Evolutionary conservation across 2,113 vertebrate genomes (phyloP).

Genomic region (Donacobius atricapilla): DNA sequence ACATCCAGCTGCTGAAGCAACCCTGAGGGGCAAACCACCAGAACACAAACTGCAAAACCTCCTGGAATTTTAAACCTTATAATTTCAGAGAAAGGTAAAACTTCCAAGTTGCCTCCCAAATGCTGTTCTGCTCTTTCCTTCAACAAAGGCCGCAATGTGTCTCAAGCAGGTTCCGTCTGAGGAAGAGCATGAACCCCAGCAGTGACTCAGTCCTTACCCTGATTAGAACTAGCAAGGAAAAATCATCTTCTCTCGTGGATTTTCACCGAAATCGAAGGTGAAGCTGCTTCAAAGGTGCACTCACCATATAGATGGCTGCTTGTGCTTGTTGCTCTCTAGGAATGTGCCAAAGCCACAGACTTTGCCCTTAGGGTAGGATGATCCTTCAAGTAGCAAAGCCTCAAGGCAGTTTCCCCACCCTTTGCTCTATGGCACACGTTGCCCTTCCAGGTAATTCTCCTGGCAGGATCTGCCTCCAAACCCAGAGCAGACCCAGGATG

Average conservation of each 20-base stretch:
- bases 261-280: background rate
- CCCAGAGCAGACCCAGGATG: background rate
- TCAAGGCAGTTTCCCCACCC: background rate
- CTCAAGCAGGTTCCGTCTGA: background rate
- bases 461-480: background rate
- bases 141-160: accelerated
- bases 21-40: background rate
- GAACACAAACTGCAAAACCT: background rate
- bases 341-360: background rate
- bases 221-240: background rate
- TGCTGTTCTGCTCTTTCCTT: background rate
- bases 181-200: background rate
- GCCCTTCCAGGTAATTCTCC: background rate
- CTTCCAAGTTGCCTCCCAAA: background rate
- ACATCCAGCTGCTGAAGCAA: background rate
- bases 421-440: background rate
- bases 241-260: background rate
- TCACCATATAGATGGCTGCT: background rate
- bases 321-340: background rate
- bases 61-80: background rate
- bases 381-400: background rate
- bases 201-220: accelerated
- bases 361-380: background rate
- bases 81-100: background rate
- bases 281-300: background rate